Evolutionary conservation across 2,888 invertebrate genomes (phyloP), one percentile per base, ranked within the genome.

Genomic region (Limnephilus auricula): DNA sequence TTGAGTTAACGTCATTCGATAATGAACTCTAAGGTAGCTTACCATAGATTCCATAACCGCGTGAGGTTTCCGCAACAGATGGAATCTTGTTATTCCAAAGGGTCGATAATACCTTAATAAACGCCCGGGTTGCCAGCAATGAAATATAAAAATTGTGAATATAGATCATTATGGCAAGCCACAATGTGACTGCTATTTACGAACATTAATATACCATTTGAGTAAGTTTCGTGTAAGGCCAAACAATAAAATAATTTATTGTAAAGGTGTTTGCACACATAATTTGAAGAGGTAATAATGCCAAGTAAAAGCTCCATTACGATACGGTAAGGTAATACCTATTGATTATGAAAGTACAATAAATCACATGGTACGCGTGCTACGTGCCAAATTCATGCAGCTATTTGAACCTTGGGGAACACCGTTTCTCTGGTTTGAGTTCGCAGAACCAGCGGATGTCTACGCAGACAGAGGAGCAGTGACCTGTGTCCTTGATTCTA

Each of bases 401-500:
- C 79, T 25, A 65, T 45, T 78, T 25, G 32, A n/a, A 25, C 65
- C 65, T 65, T 65, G 65, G 65, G 65, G n/a, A 65, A n/a, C 65
- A 65, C 65, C 65, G 25, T n/a, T 65, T 65, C 9, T 9, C 65
- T 5, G 18, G 50, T 50, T 50, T 34, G 78, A 88, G 30, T 65
- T 25, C 25, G 13, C 34, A 10, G 32, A 87, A 34, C 78, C 87
- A 34, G n/a, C 15, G 65, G 31, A 65, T 10, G 83, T 85, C 30
- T 37, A n/a, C n/a, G 65, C 25, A 65, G 65, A n/a, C 65, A 25
- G 65, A 65, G 65, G 25, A n/a, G 65, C 9, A n/a, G 65, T n/a
- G 65, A 25, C 65, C 6, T 9, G 40, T 12, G 87, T 79, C 87
- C 87, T 88, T 88, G 87, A 78, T 88, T 78, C 87, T 86, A 45